Percentiles rank a stretch among this genome's conserved stretches.
phyloP scores from a whole-genome alignment of 2,888 invertebrate species.

The Ypsolopha scabrella region DNA sequence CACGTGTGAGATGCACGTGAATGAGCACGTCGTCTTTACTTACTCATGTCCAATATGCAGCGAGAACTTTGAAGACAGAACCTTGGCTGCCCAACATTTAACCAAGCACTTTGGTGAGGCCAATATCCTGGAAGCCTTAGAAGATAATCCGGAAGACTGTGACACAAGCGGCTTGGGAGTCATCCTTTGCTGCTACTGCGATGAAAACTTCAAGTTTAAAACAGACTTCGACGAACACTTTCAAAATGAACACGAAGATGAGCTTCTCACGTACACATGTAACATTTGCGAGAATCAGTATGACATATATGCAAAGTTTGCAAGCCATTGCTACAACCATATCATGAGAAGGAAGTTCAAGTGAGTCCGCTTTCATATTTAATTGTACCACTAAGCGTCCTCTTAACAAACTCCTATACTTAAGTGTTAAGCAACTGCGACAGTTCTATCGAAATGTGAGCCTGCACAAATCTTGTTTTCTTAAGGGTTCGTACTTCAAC shows the following conservation, averaged over 20 bases:
- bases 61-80: slow-evolving; percentile 26
- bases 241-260: slow-evolving; percentile 41
- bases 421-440: too few species aligned
- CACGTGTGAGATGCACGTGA: slow-evolving; percentile 42
- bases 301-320: slow-evolving; percentile 64
- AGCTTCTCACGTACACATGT: slow-evolving; percentile 60
- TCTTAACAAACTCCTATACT: too few species aligned
- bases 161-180: slow-evolving; percentile 48
- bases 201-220: slow-evolving; percentile 55
- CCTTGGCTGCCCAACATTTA: slow-evolving; percentile 35
- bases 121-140: background rate
- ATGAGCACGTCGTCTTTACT: slow-evolving; percentile 33
- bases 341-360: slow-evolving; percentile 40
- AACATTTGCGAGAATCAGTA: slow-evolving; percentile 67
- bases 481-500: too few species aligned
- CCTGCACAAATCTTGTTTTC: too few species aligned
- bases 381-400: background rate
- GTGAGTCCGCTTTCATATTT: slow-evolving; percentile 26
- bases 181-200: slow-evolving; percentile 67
- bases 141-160: slow-evolving; percentile 44
- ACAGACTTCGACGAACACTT: slow-evolving; percentile 68
- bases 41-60: slow-evolving; percentile 53
- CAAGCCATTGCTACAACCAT: slow-evolving; percentile 69
- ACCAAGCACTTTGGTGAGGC: slow-evolving; percentile 38
- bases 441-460: too few species aligned